phyloP scores from a whole-genome alignment of 2,888 invertebrate genomes.

The Sinhomidia bicolor region DNA sequence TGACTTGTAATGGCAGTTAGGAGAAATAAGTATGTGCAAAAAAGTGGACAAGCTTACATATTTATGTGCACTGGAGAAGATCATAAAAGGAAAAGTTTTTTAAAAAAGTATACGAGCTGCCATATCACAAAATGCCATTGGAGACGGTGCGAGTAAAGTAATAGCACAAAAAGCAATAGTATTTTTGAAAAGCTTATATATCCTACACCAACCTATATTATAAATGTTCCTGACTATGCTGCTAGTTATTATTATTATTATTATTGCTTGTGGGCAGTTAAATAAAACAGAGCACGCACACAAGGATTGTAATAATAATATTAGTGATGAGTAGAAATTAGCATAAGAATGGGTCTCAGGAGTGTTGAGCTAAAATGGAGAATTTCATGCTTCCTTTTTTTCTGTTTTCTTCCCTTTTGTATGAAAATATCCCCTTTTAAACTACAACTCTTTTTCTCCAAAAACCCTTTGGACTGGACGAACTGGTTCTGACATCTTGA shows the following conservation, averaged over 20 bases:
- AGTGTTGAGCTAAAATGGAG: constrained; percentile 53
- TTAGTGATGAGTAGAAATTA: constrained; percentile 65
- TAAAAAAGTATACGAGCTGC: not conserved
- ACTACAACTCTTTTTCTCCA: constrained; percentile 52
- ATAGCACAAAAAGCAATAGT: constrained; percentile 24
- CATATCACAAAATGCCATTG: not conserved
- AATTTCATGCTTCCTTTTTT: no score
- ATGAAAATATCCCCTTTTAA: not conserved
- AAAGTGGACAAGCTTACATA: constrained; percentile 24
- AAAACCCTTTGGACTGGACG: constrained; percentile 70
- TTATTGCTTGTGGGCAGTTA: constrained; percentile 63
- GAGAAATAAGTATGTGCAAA: constrained; percentile 41
- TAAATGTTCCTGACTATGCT: not conserved
- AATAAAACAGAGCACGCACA: constrained; percentile 50
- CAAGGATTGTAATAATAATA: constrained; percentile 58
- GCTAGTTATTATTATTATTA: constrained; percentile 35
- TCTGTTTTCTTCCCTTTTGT: not conserved
- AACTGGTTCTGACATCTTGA: constrained; percentile 76
- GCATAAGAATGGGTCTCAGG: constrained; percentile 70
- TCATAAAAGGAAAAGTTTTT: not conserved
- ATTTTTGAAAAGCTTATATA: not conserved
- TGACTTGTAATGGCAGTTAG: constrained; percentile 18
- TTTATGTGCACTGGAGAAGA: not conserved
- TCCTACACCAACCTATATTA: no score
- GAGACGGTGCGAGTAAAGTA: not conserved